Conservation (phyloP, 2,797 vertebrate species). For the Anableps anableps region DNA sequence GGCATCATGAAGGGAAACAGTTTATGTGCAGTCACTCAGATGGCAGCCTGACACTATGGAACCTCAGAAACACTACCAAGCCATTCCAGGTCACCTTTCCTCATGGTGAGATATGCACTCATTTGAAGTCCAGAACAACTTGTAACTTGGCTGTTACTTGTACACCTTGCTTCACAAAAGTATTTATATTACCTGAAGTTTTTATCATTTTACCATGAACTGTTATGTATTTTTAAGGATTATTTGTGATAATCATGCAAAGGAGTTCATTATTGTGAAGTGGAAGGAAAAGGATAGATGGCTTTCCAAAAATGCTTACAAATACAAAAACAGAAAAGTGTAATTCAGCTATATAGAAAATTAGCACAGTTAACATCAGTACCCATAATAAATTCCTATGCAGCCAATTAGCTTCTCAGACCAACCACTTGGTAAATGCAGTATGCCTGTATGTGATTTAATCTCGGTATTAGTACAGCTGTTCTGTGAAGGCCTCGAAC, state of each 20-base stretch:
- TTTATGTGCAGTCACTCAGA: conserved; percentile 99
- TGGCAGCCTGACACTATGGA: conserved; percentile 96
- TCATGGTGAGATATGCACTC: conserved; percentile 86
- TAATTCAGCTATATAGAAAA: not conserved
- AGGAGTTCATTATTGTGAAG: not conserved
- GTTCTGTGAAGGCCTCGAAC: not conserved
- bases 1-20: conserved; percentile 98
- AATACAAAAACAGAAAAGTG: not conserved
- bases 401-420: not conserved
- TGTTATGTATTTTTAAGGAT: not conserved
- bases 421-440: not conserved
- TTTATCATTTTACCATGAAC: not conserved
- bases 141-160: too few relatives aligned
- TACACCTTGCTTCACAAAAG: not conserved
- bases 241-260: not conserved
- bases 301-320: not conserved
- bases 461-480: not conserved
- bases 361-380: not conserved
- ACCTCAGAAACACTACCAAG: conserved; percentile 91
- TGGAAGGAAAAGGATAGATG: not conserved
- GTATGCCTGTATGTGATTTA: not conserved
- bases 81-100: conserved; percentile 97
- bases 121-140: not conserved
- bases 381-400: not conserved
- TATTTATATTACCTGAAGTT: not conserved